A percentile compares a stretch with the other conserved stretches of the same genome.
Evolutionary conservation across 2,797 vertebrate species (phyloP).

Genomic region (Sarcoramphus papa): DNA sequence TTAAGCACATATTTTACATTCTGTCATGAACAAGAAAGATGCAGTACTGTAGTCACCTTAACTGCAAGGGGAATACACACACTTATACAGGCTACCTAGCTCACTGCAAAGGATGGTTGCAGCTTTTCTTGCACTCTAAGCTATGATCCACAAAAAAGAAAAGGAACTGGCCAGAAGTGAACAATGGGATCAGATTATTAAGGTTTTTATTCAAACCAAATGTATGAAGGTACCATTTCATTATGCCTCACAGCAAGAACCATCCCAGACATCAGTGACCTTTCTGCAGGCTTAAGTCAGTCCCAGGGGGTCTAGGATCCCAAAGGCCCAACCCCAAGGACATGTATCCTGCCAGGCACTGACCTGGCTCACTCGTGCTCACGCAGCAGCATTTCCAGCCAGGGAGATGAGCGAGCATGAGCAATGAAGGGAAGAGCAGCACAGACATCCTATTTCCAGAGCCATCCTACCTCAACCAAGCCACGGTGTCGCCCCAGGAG

Average conservation of each 20-base stretch:
- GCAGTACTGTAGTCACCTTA: not conserved
- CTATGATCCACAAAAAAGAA: not conserved
- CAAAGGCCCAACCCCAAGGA: not conserved
- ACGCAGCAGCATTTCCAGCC: not conserved
- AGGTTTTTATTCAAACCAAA: not conserved
- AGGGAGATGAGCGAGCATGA: not conserved
- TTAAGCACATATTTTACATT: conserved; percentile 6
- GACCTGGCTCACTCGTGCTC: not conserved
- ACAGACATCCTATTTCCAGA: not conserved
- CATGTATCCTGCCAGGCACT: not conserved
- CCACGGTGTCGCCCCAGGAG: not conserved
- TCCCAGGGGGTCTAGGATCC: not conserved
- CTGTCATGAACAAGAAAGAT: not conserved
- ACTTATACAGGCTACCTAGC: not conserved
- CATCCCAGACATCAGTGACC: not conserved
- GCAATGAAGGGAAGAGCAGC: not conserved
- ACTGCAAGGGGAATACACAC: conserved; percentile 9
- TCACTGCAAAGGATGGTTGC: not conserved
- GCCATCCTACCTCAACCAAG: not conserved
- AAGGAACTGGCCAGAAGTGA: not conserved
- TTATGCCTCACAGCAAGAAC: not conserved
- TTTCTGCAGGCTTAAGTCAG: not conserved
- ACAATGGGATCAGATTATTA: not conserved
- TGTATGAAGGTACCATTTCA: not conserved
- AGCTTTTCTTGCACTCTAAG: not conserved